Conservation (phyloP, 2,888 invertebrate genomes). For the Monopis laevigella region DNA sequence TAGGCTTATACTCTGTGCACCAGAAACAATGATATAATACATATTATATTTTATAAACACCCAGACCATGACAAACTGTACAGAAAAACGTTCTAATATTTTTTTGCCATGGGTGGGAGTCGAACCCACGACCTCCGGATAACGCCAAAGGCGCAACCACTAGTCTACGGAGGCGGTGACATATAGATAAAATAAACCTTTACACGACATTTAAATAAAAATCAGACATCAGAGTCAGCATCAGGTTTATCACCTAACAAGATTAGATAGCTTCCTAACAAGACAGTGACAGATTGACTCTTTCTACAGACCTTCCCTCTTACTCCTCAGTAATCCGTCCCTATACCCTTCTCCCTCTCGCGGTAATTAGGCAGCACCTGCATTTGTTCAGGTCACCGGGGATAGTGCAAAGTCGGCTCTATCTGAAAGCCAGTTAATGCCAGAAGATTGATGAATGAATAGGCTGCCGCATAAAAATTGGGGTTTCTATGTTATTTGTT, state of each 20-base stretch:
- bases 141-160: too few species aligned
- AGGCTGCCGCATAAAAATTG: neutral
- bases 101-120: too few species aligned
- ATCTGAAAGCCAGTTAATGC: slow-evolving; percentile 55
- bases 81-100: too few species aligned
- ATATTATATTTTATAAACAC: too few species aligned
- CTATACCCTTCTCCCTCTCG: slow-evolving; percentile 28
- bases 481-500: slow-evolving; percentile 14
- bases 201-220: slow-evolving; percentile 1
- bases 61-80: too few species aligned
- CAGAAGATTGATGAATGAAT: slow-evolving; percentile 46
- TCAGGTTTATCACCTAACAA: slow-evolving; percentile 56
- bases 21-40: too few species aligned
- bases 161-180: too few species aligned
- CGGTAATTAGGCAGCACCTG: slow-evolving; percentile 58
- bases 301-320: slow-evolving; percentile 29
- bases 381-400: slow-evolving; percentile 53
- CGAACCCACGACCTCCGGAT: too few species aligned
- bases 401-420: slow-evolving; percentile 41
- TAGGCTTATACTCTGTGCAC: too few species aligned
- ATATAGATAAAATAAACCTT: too few species aligned
- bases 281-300: slow-evolving; percentile 63
- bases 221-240: neutral
- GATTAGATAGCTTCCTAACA: slow-evolving; percentile 57
- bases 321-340: slow-evolving; percentile 19